Conservation (phyloP, 2,113 vertebrate species). For the Prunella fulvescens region DNA sequence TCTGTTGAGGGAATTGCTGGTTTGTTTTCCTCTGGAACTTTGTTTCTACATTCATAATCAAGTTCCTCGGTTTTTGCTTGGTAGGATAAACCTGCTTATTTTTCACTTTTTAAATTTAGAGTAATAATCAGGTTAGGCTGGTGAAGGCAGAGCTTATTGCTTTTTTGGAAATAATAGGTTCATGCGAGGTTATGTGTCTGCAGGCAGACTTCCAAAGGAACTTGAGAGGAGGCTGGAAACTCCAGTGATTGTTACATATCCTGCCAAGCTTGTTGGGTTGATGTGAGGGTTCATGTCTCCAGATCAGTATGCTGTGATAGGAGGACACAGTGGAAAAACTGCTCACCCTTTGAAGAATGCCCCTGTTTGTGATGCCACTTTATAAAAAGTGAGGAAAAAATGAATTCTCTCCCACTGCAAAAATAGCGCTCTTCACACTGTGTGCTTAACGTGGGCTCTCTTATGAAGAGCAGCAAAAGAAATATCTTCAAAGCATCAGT, state of each 20-base stretch:
- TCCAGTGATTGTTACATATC: background rate
- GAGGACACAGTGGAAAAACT: background rate
- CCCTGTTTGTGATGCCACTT: background rate
- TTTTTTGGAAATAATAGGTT: background rate
- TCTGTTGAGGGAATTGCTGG: background rate
- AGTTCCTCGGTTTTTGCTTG: background rate
- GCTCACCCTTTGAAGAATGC: background rate
- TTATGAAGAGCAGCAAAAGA: background rate
- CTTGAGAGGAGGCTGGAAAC: background rate
- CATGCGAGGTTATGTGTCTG: background rate
- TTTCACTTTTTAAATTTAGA: background rate
- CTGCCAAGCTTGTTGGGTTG: background rate
- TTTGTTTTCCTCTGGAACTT: background rate
- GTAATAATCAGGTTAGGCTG: background rate
- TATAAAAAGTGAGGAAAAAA: background rate
- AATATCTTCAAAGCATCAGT: background rate
- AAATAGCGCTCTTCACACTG: accelerated
- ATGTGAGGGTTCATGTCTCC: background rate
- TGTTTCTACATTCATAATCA: background rate
- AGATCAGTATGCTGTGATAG: background rate
- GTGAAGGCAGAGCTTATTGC: accelerated
- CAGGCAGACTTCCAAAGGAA: background rate
- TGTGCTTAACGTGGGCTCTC: background rate
- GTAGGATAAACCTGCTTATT: background rate
- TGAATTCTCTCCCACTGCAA: background rate